Base-by-base conservation (phyloP, 1,140 invertebrate genomes). In the Pseudoatta argentina region DNA sequence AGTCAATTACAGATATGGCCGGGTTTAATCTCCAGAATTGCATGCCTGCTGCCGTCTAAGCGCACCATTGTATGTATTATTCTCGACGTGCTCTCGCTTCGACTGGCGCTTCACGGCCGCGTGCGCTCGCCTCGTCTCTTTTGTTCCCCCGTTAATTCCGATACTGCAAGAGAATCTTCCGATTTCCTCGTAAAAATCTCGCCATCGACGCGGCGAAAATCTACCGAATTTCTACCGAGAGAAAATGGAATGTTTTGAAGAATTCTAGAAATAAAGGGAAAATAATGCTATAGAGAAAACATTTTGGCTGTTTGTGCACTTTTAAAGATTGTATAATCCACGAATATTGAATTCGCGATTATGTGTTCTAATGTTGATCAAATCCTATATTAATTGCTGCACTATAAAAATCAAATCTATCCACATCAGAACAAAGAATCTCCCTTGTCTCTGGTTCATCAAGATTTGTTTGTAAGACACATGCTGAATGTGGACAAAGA, bases 21-120 rank as follows among this genome's bases (percentile, higher is more conserved):
- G 72, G 14, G 82, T 85, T 85, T 85, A 85, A 85, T 85, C 82
- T 77, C n/a, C 71, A 85, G 72, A 85, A 85, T 83, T 83, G 79
- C 79, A 63, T 72, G 79, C 53, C 82, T 76, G 55, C 72, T 69
- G 39, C 39, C 72, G 72, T 55, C 82, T 76, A 85, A 76, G 71
- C 82, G 79, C 67, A 12, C 79, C 69, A 61, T 73, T 83, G 79
- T 83, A 63, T 67, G 67, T 63, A 63, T 83, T 83, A 83, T 73
- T 83, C 79, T 48, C 21, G n/a, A 14, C 48, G 44, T 55, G 48
- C 27, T 67, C 48, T 34, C 16, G 1, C 61, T 67, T 79, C 77
- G 44, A 79, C 48, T 53, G 79, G 24, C 67, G 79, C 48, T 83
- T 83, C 55, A 61, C 55, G 67, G 69, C 69, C 67, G 79, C 79